Conservation (phyloP, 2,113 vertebrate species). For the Dipodomys spectabilis region DNA sequence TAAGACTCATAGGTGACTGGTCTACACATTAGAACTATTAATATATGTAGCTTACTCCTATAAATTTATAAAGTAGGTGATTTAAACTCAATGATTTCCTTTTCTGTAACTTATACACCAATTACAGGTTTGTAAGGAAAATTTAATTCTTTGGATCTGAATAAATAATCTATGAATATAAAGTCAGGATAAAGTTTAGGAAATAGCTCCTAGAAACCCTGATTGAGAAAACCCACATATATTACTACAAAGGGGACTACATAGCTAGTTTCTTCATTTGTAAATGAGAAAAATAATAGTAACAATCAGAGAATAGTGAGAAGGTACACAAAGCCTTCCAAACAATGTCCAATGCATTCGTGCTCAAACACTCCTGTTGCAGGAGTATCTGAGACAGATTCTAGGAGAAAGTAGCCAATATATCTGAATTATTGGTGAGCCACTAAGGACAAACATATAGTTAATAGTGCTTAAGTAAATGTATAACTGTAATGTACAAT, state of each 20-base stretch:
- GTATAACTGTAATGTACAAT: conserved; percentile 5
- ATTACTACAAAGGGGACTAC: not conserved
- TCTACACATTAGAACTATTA: not conserved
- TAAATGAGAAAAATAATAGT: not conserved
- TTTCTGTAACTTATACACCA: not conserved
- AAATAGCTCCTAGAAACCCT: not conserved
- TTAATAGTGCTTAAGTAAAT: conserved; percentile 11
- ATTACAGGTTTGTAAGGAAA: not conserved
- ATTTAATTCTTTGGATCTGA: not conserved
- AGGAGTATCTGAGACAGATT: not conserved
- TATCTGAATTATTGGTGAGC: not conserved
- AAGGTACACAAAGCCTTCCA: not conserved
- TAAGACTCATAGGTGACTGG: not conserved
- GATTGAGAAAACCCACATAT: not conserved
- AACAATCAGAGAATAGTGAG: not conserved
- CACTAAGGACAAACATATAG: not conserved
- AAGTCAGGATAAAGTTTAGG: not conserved
- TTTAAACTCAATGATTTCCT: not conserved
- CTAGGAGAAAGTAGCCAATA: not conserved
- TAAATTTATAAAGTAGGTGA: not conserved
- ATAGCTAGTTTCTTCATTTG: not conserved
- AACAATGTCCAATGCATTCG: not conserved
- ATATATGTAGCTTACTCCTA: not conserved
- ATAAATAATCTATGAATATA: conserved; percentile 6
- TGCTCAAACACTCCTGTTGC: not conserved